Percentiles rank a stretch among this genome's conserved stretches.
phyloP scores from a whole-genome alignment of 2,113 vertebrate species.

The Lonchura striata region DNA sequence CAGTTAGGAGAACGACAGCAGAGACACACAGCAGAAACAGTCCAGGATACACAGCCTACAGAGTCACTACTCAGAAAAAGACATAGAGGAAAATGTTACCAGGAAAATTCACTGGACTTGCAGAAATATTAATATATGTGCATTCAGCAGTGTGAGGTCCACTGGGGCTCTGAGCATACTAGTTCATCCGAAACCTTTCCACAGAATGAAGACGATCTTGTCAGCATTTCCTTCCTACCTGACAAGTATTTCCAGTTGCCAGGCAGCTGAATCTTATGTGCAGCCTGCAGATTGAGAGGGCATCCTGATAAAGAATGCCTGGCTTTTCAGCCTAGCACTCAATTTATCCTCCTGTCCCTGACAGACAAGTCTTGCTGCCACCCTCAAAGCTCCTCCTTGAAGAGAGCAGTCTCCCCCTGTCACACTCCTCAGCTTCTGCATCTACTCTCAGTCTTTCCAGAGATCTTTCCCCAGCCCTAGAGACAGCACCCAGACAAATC shows the following conservation, averaged over 20 bases:
- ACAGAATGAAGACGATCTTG: background rate
- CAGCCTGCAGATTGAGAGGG: background rate
- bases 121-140: background rate
- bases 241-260: background rate
- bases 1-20: conserved; percentile 43
- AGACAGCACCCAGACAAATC: background rate
- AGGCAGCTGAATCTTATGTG: background rate
- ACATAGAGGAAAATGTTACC: background rate
- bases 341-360: background rate
- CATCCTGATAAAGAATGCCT: background rate
- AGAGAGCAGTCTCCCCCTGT: background rate
- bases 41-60: background rate
- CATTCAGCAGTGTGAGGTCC: background rate
- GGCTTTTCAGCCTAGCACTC: background rate
- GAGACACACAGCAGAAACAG: background rate
- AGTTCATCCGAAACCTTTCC: background rate
- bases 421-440: background rate
- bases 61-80: background rate
- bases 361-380: background rate
- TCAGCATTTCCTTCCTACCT: background rate
- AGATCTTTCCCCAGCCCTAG: background rate
- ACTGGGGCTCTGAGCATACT: background rate
- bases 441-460: background rate
- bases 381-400: background rate
- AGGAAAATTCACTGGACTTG: background rate